Base-by-base conservation (phyloP, 1,140 invertebrate species). In the Acyrthosiphon pisum region DNA sequence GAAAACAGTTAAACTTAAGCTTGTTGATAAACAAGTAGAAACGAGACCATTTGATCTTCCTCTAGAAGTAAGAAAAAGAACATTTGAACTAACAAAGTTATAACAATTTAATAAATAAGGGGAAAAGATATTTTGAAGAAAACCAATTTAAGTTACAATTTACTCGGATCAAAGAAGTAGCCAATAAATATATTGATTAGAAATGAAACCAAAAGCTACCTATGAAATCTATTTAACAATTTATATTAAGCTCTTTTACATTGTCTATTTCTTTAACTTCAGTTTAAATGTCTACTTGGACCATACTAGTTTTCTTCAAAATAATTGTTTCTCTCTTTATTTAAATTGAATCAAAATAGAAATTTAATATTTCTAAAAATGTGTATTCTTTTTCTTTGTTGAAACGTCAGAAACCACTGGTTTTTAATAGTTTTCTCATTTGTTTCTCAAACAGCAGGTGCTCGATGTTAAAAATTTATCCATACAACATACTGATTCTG, bases 11-110 rank as follows among this genome's bases (percentile, higher is more conserved):
- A 89, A 89, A 68, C 2, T 48, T 2, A 50, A 93, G 48, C 2
- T 30, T n/a, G 6, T 81, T 6, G 44, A 84, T 2, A 91, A 56
- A 50, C 30, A 53, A 87, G 26, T 56, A 4, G 44, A 86, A 35
- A 26, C 4, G 2, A 87, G 26, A 44, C 7, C 46, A 86, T 20
- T 87, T 35, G 90, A 93, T 87, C 90, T 90, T 30, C n/a, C 88
- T 41, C 76, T 93, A 41, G 50, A 91, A 92, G 93, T 91, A 56
- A 93, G 93, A 88, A 93, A 92, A 87, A 92, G 35, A 68, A 93
- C 88, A 76, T 93, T 93, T 92, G 20, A 93, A 87, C 92, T 2
- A 93, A 92, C 30, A 68, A 89, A 35, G 30, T 35, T 35, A n/a
- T 6, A 76, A n/a, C 48, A 41, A 87, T 88, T 37, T 90, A 92